These are phyloP conservation scores for Diuraphis noxia DNA, from an alignment of 1,140 invertebrate genomes.

Conservation along the genomic window DNA sequence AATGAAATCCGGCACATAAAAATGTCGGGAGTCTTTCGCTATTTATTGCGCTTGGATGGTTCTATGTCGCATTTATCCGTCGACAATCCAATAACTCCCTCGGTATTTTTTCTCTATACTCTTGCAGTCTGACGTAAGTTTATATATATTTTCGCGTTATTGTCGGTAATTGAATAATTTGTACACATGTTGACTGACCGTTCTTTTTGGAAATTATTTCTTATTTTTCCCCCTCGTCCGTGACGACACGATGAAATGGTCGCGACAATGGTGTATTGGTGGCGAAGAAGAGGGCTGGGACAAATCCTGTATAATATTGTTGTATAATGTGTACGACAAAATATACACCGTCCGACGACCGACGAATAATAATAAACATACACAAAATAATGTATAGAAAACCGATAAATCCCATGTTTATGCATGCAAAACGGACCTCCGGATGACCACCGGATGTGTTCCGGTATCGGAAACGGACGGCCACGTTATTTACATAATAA, in stretches of 20 bases:
- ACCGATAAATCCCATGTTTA: not conserved
- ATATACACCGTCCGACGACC: not conserved
- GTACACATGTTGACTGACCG: constrained; percentile 25
- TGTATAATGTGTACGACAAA: not conserved
- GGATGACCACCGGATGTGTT: constrained; percentile 48
- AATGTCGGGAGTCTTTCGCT: constrained; percentile 51
- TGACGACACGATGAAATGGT: not conserved
- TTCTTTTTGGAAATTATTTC: constrained; percentile 39
- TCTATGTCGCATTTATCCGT: constrained; percentile 44
- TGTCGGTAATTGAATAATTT: constrained; percentile 43
- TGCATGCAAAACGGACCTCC: constrained; percentile 15
- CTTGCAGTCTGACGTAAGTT: too few relatives aligned
- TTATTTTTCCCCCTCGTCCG: not conserved
- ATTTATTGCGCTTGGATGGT: constrained; percentile 48
- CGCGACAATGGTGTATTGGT: too few relatives aligned
- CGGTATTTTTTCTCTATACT: not conserved
- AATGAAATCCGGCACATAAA: constrained; percentile 54
- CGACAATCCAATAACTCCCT: constrained; percentile 47
- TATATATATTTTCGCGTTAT: constrained; percentile 23
- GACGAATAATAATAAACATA: not conserved
- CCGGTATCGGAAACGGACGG: constrained; percentile 44
- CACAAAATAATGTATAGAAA: not conserved
- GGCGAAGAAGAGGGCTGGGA: not conserved
- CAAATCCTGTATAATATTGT: not conserved
- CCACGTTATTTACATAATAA: constrained; percentile 43